A percentile compares a stretch with the other conserved stretches of the same genome.
Evolutionary conservation across 1,140 invertebrate species (phyloP).

Genomic region (Fopius arisanus): DNA sequence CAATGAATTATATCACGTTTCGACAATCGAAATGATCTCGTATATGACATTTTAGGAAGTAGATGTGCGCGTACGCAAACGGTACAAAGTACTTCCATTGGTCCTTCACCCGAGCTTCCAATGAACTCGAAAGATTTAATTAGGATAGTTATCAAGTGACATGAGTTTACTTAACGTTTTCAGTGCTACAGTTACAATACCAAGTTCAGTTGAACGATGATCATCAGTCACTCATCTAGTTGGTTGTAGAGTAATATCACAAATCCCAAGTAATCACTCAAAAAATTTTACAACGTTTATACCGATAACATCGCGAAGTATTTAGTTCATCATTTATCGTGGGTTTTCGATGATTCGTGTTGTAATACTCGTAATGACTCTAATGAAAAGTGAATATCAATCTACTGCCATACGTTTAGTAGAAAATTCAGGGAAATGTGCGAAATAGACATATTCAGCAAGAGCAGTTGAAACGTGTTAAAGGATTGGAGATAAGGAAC

Average conservation of each 20-base stretch:
- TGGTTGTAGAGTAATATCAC: not conserved
- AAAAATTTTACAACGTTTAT: too few relatives aligned
- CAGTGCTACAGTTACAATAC: slow-evolving; percentile 57
- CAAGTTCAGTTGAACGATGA: slow-evolving; percentile 1
- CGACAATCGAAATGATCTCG: too few relatives aligned
- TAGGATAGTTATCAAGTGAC: slow-evolving; percentile 51
- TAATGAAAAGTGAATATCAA: not conserved
- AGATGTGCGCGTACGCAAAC: not conserved
- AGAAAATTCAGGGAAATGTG: not conserved
- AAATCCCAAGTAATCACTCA: not conserved
- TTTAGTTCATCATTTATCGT: too few relatives aligned
- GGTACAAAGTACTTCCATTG: not conserved
- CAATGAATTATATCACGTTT: too few relatives aligned
- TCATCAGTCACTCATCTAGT: not conserved
- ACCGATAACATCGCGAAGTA: not conserved
- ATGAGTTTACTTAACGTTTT: slow-evolving; percentile 60
- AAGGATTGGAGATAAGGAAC: not conserved
- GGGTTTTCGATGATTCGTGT: not conserved
- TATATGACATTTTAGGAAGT: too few relatives aligned
- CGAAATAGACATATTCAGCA: not conserved
- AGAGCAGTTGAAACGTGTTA: not conserved
- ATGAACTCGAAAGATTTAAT: slow-evolving; percentile 38
- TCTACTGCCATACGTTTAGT: not conserved
- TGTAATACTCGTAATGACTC: not conserved
- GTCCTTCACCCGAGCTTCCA: not conserved